phyloP scores from a whole-genome alignment of 2,113 vertebrate species.

The Melanostigma gelatinosum region DNA sequence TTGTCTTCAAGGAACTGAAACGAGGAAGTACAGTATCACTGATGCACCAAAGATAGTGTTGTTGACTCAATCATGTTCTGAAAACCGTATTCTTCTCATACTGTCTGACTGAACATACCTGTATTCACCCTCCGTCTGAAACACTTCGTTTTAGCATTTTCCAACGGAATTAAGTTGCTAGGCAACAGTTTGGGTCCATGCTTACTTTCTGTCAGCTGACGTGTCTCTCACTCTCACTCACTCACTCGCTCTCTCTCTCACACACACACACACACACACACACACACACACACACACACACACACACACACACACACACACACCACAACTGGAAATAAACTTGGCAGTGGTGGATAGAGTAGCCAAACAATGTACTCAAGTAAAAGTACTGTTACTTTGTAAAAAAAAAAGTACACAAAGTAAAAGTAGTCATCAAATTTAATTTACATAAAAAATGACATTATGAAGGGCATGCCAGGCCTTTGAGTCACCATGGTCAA shows the following conservation, averaged over 20 bases:
- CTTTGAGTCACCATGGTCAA: conserved; percentile 2
- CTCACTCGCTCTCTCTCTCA: background rate
- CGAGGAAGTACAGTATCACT: conserved; percentile 23
- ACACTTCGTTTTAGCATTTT: background rate
- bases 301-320: too few species aligned
- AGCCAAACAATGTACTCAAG: background rate
- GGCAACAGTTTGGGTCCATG: background rate
- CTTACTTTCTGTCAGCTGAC: background rate
- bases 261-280: too few species aligned
- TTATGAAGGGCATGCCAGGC: background rate
- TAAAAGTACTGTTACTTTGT: background rate
- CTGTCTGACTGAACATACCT: background rate
- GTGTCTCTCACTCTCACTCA: background rate
- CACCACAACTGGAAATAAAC: background rate
- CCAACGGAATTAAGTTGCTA: background rate
- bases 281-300: background rate
- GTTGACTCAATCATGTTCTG: background rate
- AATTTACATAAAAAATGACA: too few species aligned
- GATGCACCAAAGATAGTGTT: conserved; percentile 8
- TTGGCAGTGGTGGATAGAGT: background rate
- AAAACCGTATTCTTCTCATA: background rate
- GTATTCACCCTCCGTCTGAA: background rate
- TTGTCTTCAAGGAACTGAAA: conserved; percentile 50
- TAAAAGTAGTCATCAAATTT: background rate
- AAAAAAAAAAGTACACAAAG: background rate